phyloP scores from a whole-genome alignment of 2,888 invertebrate genomes.

The Limnephilus auricula region DNA sequence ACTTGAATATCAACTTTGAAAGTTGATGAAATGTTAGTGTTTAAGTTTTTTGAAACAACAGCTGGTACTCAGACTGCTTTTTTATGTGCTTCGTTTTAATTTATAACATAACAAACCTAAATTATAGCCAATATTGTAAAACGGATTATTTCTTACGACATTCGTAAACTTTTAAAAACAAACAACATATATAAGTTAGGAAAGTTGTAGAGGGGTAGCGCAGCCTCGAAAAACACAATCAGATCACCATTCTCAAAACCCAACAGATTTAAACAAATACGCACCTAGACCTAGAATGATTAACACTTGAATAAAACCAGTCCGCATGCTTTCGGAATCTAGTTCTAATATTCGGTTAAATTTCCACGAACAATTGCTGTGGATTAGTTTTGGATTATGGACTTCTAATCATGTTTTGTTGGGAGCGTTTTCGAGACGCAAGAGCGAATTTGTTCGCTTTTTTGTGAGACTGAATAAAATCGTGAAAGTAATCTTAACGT shows the following conservation, averaged over 20 bases:
- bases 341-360: not conserved
- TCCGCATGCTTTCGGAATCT: not conserved
- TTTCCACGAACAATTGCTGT: not conserved
- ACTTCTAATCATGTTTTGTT: not conserved
- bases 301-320: conserved; percentile 6
- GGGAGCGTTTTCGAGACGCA: conserved; percentile 3
- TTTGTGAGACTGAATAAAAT: not conserved
- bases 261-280: not conserved
- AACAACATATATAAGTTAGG: too few relatives aligned
- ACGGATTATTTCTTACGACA: too few relatives aligned
- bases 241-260: not conserved
- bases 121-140: too few relatives aligned
- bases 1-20: too few relatives aligned
- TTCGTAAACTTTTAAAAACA: too few relatives aligned
- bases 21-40: too few relatives aligned
- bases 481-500: not conserved
- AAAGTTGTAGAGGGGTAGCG: too few relatives aligned
- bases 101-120: too few relatives aligned
- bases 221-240: not conserved
- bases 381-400: not conserved
- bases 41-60: too few relatives aligned
- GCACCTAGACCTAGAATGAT: conserved; percentile 24
- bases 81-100: too few relatives aligned
- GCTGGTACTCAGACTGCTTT: too few relatives aligned
- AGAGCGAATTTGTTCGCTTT: not conserved